Base-by-base conservation (phyloP, 2,113 vertebrate genomes). In the Symphodus melops region DNA sequence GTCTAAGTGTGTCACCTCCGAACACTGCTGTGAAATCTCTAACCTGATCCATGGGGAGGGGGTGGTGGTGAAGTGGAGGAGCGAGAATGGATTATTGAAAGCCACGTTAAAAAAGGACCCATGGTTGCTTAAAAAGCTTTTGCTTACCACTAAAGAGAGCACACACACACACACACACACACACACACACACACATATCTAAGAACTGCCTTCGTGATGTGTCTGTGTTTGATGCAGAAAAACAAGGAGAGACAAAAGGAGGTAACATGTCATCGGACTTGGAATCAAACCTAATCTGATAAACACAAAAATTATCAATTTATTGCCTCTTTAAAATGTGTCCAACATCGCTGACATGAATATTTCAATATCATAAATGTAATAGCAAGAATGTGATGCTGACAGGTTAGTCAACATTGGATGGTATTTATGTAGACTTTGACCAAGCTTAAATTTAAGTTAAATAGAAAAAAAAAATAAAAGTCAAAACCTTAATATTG, bases 1-100 rank as follows among this genome's bases (percentile, higher is more conserved):
- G 96, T 96, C 96, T 93, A 96, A 98, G 96, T 95, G 95, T 96
- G 96, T 96, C 96, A 96, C 91, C 89, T 91, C 81, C 62, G 66
- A 87, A 92, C 84, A 86, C 84, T 79, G 78, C 81, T 85, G 90
- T 86, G 83, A 88, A 92, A 89, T 91, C 87, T 89, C 77, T 52
- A 85, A 91, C 92, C 87, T 90, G 90, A 92, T 92, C 90, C 90
- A 87, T 51, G 82, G 86, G 87, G 78, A 81, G 81, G 85, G 63
- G 77, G 72, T 36, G 63, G 55, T 41, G 77, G 66, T 33, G 28
- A 33, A 79, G 71, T 44, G 75, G 70, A 58, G 75, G 67, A 86
- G 76, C n/a, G 59, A 51, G 80, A 67, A 67, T 33, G 73, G 90
- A 92, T 92, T 89, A 89, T 61, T 77, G 80, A 85, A 77, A 91